These are phyloP conservation scores for Ichneumoninae sp. DNA, from an alignment of 2,888 invertebrate species.

Conservation along the genomic window DNA sequence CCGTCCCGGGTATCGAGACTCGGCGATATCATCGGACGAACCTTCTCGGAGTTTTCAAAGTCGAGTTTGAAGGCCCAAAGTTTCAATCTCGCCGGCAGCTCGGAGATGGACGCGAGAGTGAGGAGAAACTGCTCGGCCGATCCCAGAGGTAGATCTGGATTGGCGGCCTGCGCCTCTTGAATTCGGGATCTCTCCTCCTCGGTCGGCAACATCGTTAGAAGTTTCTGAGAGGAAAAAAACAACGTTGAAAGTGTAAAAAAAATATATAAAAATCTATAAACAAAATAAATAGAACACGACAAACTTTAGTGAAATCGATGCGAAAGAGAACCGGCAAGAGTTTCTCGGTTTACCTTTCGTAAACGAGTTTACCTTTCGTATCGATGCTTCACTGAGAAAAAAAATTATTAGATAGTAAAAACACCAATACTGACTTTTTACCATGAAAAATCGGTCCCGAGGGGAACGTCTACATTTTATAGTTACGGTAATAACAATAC, in stretches of 20 bases:
- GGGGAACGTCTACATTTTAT: too few species aligned
- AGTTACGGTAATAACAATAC: too few species aligned
- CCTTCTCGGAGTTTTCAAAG: constrained; percentile 97
- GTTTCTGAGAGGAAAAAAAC: constrained; percentile 87
- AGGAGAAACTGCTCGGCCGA: constrained; percentile 99
- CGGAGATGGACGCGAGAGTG: constrained; percentile 97
- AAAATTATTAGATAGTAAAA: too few species aligned
- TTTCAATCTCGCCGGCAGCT: constrained; percentile 95
- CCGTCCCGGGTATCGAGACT: neutral
- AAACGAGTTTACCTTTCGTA: too few species aligned
- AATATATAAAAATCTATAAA: constrained; percentile 13
- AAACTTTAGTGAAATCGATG: constrained; percentile 23
- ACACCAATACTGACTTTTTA: too few species aligned
- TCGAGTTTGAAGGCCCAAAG: constrained; percentile 99
- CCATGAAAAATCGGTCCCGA: too few species aligned
- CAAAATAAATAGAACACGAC: constrained; percentile 14
- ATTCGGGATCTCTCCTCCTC: constrained; percentile 98
- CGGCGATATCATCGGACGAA: constrained; percentile 80
- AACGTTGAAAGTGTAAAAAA: constrained; percentile 32
- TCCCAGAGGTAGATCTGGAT: constrained; percentile 95
- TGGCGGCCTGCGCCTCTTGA: constrained; percentile 96
- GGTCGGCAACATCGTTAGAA: constrained; percentile 98
- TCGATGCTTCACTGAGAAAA: too few species aligned
- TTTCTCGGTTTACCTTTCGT: too few species aligned
- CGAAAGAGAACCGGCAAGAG: constrained; percentile 5